phyloP scores from a whole-genome alignment of 2,113 vertebrate genomes.

The Peromyscus polionotus region DNA sequence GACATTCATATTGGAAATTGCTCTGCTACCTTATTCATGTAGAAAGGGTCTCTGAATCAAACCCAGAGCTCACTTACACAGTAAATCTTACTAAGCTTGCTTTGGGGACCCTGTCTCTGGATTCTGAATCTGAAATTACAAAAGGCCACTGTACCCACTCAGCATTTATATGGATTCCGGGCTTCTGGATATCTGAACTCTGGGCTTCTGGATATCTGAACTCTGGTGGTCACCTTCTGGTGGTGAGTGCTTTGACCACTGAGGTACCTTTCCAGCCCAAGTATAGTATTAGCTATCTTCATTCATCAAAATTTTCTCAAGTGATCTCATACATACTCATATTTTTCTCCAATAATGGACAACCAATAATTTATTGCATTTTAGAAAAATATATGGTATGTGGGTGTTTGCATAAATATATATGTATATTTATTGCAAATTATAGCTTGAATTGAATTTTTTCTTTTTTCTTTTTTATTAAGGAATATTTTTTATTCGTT shows the following conservation, averaged over 20 bases:
- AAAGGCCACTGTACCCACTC: no score
- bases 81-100: not conserved
- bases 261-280: not conserved
- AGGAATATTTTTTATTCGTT: no score
- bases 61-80: not conserved
- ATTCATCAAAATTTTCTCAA: not conserved
- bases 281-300: constrained; percentile 2
- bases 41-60: not conserved
- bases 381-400: not conserved
- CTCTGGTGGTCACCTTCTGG: not conserved
- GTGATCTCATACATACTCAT: not conserved
- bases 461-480: no score
- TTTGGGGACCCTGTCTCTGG: not conserved
- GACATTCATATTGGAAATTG: not conserved
- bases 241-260: not conserved
- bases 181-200: not conserved
- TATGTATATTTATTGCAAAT: not conserved
- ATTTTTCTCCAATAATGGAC: not conserved
- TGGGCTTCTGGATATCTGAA: not conserved
- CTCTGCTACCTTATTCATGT: not conserved
- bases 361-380: not conserved
- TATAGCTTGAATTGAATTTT: not conserved
- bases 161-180: not conserved
- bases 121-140: not conserved
- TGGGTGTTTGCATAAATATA: not conserved